These are phyloP conservation scores for Halictus quadricinctus DNA, from an alignment of 2,888 invertebrate genomes.

Conservation along the genomic window DNA sequence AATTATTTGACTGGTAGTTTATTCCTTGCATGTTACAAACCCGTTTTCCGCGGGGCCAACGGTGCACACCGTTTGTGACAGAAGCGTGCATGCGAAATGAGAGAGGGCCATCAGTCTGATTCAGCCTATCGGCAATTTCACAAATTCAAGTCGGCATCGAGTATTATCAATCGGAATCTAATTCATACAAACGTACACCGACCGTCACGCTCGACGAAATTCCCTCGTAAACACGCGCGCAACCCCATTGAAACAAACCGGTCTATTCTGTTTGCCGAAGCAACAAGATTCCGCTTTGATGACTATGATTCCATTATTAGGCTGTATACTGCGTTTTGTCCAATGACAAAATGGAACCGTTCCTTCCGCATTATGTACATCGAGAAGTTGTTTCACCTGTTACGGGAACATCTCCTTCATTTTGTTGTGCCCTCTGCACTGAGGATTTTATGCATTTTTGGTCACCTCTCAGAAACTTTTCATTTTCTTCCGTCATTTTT, in stretches of 20 bases:
- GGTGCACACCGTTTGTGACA: constrained; percentile 25
- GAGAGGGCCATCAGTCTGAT: constrained; percentile 52
- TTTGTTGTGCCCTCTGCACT: background rate
- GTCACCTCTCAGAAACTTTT: too few species aligned
- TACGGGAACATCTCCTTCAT: background rate
- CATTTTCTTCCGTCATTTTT: too few species aligned
- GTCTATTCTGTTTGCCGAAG: background rate
- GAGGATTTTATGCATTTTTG: background rate
- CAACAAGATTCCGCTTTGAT: background rate
- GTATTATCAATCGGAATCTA: constrained; percentile 53
- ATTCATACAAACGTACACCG: constrained; percentile 27
- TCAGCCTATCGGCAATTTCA: constrained; percentile 60
- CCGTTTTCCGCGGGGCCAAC: constrained; percentile 51
- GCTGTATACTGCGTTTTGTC: background rate
- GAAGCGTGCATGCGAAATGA: constrained; percentile 59
- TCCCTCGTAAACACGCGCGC: constrained; percentile 16
- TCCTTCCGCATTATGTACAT: background rate
- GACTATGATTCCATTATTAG: background rate
- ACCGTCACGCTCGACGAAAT: constrained; percentile 20
- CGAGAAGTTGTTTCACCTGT: background rate
- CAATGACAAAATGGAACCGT: background rate
- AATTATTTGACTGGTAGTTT: constrained; percentile 69
- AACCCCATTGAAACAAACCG: constrained; percentile 18
- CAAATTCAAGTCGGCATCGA: constrained; percentile 46
- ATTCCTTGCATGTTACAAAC: constrained; percentile 61